A percentile compares a stretch with the other conserved stretches of the same genome.
These are phyloP conservation scores for Holothuria glaberrima DNA, from an alignment of 35 echinoderm and acorn worm species.

Conservation along the genomic window DNA sequence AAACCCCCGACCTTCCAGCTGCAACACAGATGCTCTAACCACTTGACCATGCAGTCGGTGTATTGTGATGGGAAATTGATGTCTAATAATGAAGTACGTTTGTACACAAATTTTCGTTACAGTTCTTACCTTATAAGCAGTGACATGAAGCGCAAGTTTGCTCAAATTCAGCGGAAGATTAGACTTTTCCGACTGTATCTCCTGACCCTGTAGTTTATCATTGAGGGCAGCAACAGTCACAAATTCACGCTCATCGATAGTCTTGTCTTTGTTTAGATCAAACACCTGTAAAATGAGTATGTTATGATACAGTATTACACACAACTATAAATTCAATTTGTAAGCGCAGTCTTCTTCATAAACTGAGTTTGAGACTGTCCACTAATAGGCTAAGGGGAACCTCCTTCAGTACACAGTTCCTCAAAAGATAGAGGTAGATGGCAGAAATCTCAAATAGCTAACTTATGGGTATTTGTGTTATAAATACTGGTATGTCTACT, in stretches of 20 bases:
- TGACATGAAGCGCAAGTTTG: slow-evolving; percentile 65
- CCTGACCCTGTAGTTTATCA: slow-evolving; percentile 78
- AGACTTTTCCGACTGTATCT: slow-evolving; percentile 56
- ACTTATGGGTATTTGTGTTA: no score
- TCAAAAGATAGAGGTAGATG: not conserved
- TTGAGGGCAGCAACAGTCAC: slow-evolving; percentile 90
- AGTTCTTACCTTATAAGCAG: slow-evolving; percentile 83
- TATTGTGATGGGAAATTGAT: no score
- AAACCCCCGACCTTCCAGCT: no score
- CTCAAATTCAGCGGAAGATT: slow-evolving; percentile 70
- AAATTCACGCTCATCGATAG: slow-evolving; percentile 84
- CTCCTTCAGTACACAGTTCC: not conserved
- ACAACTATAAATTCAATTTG: no score
- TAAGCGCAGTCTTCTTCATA: no score
- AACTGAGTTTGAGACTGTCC: not conserved
- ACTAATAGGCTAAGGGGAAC: not conserved
- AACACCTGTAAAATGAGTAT: slow-evolving; percentile 69
- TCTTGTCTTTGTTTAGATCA: slow-evolving; percentile 95
- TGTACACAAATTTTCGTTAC: no score
- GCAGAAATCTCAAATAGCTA: not conserved
- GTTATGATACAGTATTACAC: no score
- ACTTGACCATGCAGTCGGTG: no score
- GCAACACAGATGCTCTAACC: no score
- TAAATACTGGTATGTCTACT: no score
- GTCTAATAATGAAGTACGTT: no score